These are phyloP conservation scores for Sitobion miscanthi DNA, from an alignment of 1,140 invertebrate genomes.

Conservation along the genomic window DNA sequence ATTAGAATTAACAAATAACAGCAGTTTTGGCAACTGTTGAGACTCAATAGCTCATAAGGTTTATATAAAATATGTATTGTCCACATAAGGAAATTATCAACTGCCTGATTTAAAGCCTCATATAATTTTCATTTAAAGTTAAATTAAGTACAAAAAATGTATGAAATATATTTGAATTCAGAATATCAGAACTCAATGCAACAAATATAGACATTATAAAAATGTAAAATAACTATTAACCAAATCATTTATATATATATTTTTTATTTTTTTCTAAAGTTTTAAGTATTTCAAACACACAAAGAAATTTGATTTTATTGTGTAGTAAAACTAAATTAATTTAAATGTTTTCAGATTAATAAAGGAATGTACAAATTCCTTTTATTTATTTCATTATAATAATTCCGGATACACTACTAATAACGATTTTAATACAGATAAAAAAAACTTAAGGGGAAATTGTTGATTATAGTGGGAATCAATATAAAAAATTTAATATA, in stretches of 20 bases:
- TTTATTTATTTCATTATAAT: slow-evolving; percentile 5
- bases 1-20: too few species aligned
- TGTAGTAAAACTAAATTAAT: slow-evolving; percentile 3
- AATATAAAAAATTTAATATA: slow-evolving; percentile 31
- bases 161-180: too few species aligned
- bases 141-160: too few species aligned
- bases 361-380: slow-evolving; percentile 46
- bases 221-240: neutral
- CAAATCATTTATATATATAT: neutral
- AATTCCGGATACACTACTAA: slow-evolving; percentile 8
- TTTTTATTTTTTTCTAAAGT: slow-evolving; percentile 34
- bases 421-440: slow-evolving; percentile 32
- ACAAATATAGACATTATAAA: neutral
- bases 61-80: too few species aligned
- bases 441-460: slow-evolving; percentile 5
- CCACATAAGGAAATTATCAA: too few species aligned
- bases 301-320: neutral
- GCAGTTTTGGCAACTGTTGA: too few species aligned
- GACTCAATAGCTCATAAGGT: too few species aligned
- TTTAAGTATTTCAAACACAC: slow-evolving; percentile 17
- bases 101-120: too few species aligned
- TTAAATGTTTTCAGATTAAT: neutral
- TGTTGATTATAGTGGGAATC: slow-evolving; percentile 33
- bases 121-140: too few species aligned
- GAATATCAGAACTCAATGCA: neutral